phyloP scores from a whole-genome alignment of 35 echinoderm and acorn worm genomes.

The Apostichopus japonicus region DNA sequence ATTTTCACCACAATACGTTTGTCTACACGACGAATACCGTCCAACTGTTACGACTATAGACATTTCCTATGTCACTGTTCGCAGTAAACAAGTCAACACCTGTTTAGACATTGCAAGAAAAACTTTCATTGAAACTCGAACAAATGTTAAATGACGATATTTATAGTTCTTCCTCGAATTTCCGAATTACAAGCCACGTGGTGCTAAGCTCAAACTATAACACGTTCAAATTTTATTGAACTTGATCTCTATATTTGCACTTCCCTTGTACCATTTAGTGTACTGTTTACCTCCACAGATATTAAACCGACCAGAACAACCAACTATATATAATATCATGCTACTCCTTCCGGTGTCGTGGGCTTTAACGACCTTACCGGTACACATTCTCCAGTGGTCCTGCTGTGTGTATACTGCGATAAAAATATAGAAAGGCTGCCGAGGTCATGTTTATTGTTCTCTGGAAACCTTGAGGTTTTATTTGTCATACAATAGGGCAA shows the following conservation, averaged over 20 bases:
- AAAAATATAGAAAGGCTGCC: neutral
- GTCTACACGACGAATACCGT: too few species aligned
- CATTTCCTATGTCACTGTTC: too few species aligned
- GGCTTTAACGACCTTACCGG: neutral
- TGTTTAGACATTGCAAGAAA: neutral
- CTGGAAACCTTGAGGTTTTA: neutral
- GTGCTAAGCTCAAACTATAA: too few species aligned
- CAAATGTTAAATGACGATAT: neutral
- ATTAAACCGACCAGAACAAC: too few species aligned
- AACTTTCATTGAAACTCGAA: neutral
- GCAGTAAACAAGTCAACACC: neutral
- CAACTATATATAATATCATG: too few species aligned
- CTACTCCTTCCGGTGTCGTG: neutral
- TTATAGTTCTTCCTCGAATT: neutral
- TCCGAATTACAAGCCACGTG: too few species aligned
- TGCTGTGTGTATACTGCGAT: neutral
- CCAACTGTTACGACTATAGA: too few species aligned
- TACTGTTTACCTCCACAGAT: too few species aligned
- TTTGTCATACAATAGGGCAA: neutral
- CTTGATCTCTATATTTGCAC: too few species aligned
- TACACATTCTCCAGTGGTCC: neutral
- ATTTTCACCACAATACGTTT: too few species aligned
- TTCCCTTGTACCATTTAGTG: too few species aligned
- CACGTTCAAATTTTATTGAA: too few species aligned
- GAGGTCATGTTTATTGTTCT: conserved; percentile 19